Evolutionary conservation across 1,140 invertebrate genomes (phyloP).

Genomic region (Polyergus mexicanus): DNA sequence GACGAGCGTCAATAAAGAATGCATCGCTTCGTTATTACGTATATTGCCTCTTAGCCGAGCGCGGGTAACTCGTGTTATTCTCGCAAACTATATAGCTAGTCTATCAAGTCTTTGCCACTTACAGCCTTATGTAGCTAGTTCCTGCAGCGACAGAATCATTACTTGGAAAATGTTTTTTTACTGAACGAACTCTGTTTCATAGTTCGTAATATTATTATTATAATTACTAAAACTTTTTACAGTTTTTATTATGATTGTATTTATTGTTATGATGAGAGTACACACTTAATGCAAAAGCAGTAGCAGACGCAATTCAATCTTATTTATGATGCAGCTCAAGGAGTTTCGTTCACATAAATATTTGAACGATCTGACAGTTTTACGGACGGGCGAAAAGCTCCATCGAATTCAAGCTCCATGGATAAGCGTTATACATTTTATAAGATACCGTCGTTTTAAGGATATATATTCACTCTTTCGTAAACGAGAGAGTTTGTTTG

Average conservation of each 20-base stretch:
- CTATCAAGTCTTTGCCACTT: constrained; percentile 30
- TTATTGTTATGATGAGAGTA: not conserved
- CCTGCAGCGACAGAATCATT: not conserved
- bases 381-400: constrained; percentile 7
- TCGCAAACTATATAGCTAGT: constrained; percentile 36
- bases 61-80: constrained; percentile 58
- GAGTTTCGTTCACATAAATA: constrained; percentile 30
- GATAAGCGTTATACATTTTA: constrained; percentile 42
- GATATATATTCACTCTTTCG: not conserved
- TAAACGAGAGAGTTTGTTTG: not conserved
- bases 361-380: constrained; percentile 52
- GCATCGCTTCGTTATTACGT: constrained; percentile 40
- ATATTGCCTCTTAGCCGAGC: constrained; percentile 46
- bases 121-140: constrained; percentile 24
- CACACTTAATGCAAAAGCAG: not conserved
- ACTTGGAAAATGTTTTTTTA: not conserved
- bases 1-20: constrained; percentile 50
- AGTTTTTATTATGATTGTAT: not conserved
- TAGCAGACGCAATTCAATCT: not conserved
- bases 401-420: constrained; percentile 11
- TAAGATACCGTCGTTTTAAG: not conserved
- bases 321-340: constrained; percentile 25
- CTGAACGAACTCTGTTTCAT: not conserved
- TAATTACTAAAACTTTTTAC: not conserved
- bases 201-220: constrained; percentile 12